Evolutionary conservation across 2,888 invertebrate genomes (phyloP).

Genomic region (Theretra japonica): DNA sequence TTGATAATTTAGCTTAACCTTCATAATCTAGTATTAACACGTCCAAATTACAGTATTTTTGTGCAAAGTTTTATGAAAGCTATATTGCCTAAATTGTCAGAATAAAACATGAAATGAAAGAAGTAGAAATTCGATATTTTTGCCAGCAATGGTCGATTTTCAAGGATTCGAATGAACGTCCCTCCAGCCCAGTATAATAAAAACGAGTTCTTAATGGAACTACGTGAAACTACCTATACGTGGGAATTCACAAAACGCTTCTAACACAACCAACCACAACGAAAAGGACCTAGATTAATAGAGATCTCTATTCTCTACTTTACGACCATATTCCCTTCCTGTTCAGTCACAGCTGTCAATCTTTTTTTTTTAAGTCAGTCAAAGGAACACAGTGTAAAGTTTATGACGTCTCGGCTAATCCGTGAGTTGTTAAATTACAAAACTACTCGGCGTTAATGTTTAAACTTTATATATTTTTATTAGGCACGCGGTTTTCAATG

Average conservation of each 20-base stretch:
- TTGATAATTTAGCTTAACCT: too few species aligned
- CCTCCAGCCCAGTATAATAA: too few species aligned
- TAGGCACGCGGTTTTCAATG: constrained; percentile 36
- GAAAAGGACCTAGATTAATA: constrained; percentile 28
- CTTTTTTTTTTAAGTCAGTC: constrained; percentile 34
- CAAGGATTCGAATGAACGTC: too few species aligned
- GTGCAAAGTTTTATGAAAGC: too few species aligned
- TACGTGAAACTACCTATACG: neutral
- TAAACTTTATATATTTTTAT: constrained; percentile 43
- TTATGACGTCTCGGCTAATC: constrained; percentile 43
- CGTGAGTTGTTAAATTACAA: constrained; percentile 41
- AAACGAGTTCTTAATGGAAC: too few species aligned
- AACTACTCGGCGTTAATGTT: constrained; percentile 36
- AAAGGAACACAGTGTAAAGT: constrained; percentile 34
- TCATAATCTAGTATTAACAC: too few species aligned
- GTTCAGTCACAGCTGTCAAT: constrained; percentile 37
- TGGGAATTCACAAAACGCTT: neutral
- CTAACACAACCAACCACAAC: too few species aligned
- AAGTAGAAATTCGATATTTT: too few species aligned
- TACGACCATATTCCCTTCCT: constrained; percentile 32
- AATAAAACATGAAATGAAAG: too few species aligned
- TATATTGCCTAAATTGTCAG: too few species aligned
- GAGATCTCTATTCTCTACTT: constrained; percentile 30
- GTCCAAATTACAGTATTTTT: too few species aligned
- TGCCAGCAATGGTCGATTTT: too few species aligned